Evolutionary conservation across 1,140 invertebrate species (phyloP), one percentile per base, ranked within the genome.

Genomic region (Danaus plexippus): DNA sequence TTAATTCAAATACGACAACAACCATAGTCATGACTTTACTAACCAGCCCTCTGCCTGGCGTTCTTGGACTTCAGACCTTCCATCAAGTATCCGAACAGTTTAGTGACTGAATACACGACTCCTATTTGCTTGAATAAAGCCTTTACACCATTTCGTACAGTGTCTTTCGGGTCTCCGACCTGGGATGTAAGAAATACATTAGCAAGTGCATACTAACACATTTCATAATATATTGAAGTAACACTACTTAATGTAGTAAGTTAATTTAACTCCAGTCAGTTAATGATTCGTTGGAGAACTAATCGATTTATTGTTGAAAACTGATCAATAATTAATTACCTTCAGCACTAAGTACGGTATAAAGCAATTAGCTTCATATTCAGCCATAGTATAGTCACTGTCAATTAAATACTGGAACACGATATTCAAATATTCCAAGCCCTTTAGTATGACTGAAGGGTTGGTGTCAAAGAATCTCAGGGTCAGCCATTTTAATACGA

Each of bases 381-480:
- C 97, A 1, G 92, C 89, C 87, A 99, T 91, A 22, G 92, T 92
- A 80, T 98, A 98, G 48, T 94, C 91, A 54, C 92, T 90, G 45
- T 94, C 92, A 13, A 93, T 92, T 4, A 98, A 88, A 66, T 92
- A 89, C 57, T 90, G 91, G 78, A 99, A 98, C 12, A 98, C 92
- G 41, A 90, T 83, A 54, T 92, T 91, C 8, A 98, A 87, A 87
- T 98, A 98, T 66, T 99, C 97, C 50, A 99, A 87, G 47, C 95
- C 96, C 90, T 97, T 97, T 52, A 98, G 89, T 40, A 99, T 89
- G 32, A 99, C 97, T 18, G 96, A 97, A 12, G 98, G 97, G 89
- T 99, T 99, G 9, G 98, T 99, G 88, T 99, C 98, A 72, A 98
- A 99, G 84, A 99, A 99, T 63, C 97, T 89, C 11, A 99, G 80